Conservation (phyloP, 2,888 invertebrate species). For the Scaeva pyrastri region DNA sequence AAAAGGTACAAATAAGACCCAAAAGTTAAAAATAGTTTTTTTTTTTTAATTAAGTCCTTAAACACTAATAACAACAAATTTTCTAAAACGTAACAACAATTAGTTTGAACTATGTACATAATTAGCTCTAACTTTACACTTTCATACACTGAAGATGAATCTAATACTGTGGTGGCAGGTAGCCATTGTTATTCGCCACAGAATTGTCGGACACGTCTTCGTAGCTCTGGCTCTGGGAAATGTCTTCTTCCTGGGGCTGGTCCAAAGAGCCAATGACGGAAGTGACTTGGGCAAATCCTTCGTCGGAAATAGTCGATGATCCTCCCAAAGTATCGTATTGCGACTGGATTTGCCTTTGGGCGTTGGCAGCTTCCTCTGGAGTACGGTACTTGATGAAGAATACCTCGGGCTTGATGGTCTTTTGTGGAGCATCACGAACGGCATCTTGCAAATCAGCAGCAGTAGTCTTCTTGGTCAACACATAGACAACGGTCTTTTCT, state of each 20-base stretch:
- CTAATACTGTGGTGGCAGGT: slow-evolving; percentile 74
- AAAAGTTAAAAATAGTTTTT: background rate
- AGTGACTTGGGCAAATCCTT: slow-evolving; percentile 82
- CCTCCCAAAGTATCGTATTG: slow-evolving; percentile 83
- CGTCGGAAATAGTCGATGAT: slow-evolving; percentile 81
- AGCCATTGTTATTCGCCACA: slow-evolving; percentile 47
- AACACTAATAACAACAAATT: slow-evolving; percentile 48
- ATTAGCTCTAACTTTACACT: slow-evolving; percentile 77
- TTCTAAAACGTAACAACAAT: slow-evolving; percentile 63
- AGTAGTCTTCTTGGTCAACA: slow-evolving; percentile 82
- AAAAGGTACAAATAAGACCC: too few relatives aligned
- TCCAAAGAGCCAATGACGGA: slow-evolving; percentile 82
- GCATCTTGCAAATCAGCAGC: slow-evolving; percentile 82
- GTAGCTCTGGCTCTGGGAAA: slow-evolving; percentile 65
- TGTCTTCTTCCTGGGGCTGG: slow-evolving; percentile 79
- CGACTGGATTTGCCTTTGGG: slow-evolving; percentile 83
- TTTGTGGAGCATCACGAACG: slow-evolving; percentile 80
- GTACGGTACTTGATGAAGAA: slow-evolving; percentile 84
- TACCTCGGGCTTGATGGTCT: slow-evolving; percentile 83
- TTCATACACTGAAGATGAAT: slow-evolving; percentile 79
- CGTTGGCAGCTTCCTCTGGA: slow-evolving; percentile 82
- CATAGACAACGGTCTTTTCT: slow-evolving; percentile 84
- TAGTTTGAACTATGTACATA: slow-evolving; percentile 49
- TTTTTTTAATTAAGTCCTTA: background rate
- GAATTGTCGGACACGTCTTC: slow-evolving; percentile 52